Base-by-base conservation (phyloP, 2,113 vertebrate genomes). In the Rattus rattus region DNA sequence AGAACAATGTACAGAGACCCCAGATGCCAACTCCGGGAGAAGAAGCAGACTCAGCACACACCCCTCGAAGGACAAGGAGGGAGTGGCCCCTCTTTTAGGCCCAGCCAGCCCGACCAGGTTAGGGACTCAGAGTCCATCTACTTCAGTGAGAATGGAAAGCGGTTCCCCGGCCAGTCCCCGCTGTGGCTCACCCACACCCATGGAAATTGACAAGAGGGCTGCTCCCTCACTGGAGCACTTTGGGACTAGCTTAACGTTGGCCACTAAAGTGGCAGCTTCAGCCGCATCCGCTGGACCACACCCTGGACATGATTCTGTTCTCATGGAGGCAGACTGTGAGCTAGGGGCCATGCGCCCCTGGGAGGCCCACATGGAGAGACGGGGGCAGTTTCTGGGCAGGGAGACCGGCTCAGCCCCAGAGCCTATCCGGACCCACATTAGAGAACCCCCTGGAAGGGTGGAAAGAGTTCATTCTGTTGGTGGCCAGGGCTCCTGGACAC, bases 1-100 rank as follows among this genome's bases (percentile, higher is more conserved):
- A 47, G 98, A 96, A 1, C 98, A 91, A 30, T 96, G 95, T 61
- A 61, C 65, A 5, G 92, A 96, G 69, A 94, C 96, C 20, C 80
- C 95, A 3, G 84, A 47, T 5, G 30, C 92, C 8, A 52, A 54
- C 43, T 36, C 87, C 0, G 1, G 7, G 63, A 63, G 70, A 63
- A 83, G 77, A 56, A 72, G 72, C 43, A 52, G 92, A 17, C 87
- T 61, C 59, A 33, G 88, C 65, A 24, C 1, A 0, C 10, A 47
- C 1, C 39, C 80, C 20, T 39, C 75, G 13, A 90, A 76, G 75
- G 11, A 96, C 95, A 89, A 75, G 90, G 90, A 92, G 67, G 88
- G 76, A 65, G 43, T 54, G 2, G 92, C 91, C 39, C 11, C 79
- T 67, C 70, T 90, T 9, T 14, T 56, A 0, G 0, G 73, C 9